Evolutionary conservation across 2,113 vertebrate genomes (phyloP), one percentile per base, ranked within the genome.

Genomic region (Martes martes): DNA sequence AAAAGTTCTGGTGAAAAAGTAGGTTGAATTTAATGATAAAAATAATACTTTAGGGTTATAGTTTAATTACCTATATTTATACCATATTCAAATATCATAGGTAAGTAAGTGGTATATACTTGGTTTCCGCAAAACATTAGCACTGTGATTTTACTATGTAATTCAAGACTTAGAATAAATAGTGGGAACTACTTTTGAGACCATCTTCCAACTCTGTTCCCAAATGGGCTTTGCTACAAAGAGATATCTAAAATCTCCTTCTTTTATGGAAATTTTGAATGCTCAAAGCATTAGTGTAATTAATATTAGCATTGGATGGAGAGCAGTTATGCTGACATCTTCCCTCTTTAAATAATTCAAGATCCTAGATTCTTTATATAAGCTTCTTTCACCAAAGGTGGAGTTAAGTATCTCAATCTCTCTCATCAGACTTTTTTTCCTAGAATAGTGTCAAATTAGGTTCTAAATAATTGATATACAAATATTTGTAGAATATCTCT

Each of bases 271-370:
- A 88, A 84, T 47, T 73, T 73, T 55, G 36, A 92, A 45, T 1
- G 26, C 61, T 80, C 31, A 83, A 59, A 82, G 65, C n/a, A 21
- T 28, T 83, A 69, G 14, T 39, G 16, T 13, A 91, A 28, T 71
- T 76, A 61, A 83, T 79, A n/a, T 79, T 92, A 83, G 26, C 10
- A 94, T 63, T 96, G n/a, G 24, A 71, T 92, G 55, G 52, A 28
- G 33, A 89, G 31, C 14, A 84, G 39, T 79, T 88, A 92, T 33
- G 7, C 50, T 83, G 67, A 76, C 6, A 15, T 89, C 52, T 89
- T 88, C 61, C 23, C 83, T 91, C 83, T 91, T 89, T 76, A 89
- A 96, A 39, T 79, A 84, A 90, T 63, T 36, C 23, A 79, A 83
- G n/a, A 83, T 28, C 11, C 8, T 89, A 73, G 8, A 76, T 73